phyloP scores from a whole-genome alignment of 2,797 vertebrate genomes.

The Centropyge bicolor region DNA sequence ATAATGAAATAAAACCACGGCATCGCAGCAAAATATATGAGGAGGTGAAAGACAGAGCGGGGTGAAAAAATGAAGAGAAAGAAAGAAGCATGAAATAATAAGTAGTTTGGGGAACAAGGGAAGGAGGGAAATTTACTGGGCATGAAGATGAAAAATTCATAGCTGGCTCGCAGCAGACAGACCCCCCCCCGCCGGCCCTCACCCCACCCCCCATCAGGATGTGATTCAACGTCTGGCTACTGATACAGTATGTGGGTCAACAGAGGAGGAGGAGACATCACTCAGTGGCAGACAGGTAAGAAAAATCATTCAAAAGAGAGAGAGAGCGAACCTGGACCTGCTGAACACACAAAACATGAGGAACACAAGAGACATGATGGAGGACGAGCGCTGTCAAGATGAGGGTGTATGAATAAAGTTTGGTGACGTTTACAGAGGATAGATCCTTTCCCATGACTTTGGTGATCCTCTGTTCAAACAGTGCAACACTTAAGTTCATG shows the following conservation, averaged over 20 bases:
- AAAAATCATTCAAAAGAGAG: constrained; percentile 33
- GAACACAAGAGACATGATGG: background rate
- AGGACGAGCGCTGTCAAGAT: background rate
- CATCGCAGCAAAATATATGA: constrained; percentile 26
- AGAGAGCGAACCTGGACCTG: constrained; percentile 14
- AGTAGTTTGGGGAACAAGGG: constrained; percentile 66
- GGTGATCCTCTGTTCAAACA: background rate
- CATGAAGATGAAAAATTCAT: constrained; percentile 84
- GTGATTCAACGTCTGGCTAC: constrained; percentile 71
- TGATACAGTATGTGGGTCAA: constrained; percentile 82
- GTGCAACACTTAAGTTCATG: background rate
- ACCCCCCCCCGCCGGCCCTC: constrained; percentile 26
- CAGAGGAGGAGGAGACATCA: constrained; percentile 36
- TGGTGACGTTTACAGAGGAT: background rate
- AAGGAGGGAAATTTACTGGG: constrained; percentile 62
- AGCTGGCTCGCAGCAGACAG: constrained; percentile 71
- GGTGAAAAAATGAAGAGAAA: constrained; percentile 29
- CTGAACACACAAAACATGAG: constrained; percentile 14
- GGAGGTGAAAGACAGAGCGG: constrained; percentile 25
- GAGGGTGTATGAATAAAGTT: background rate
- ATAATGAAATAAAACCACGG: constrained; percentile 73
- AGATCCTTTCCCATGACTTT: background rate
- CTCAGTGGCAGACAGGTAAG: constrained; percentile 31
- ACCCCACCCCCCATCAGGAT: constrained; percentile 61
- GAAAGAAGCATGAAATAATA: constrained; percentile 77